These are phyloP conservation scores for Melopsittacus undulatus DNA, from an alignment of 2,797 vertebrate species.

Conservation along the genomic window DNA sequence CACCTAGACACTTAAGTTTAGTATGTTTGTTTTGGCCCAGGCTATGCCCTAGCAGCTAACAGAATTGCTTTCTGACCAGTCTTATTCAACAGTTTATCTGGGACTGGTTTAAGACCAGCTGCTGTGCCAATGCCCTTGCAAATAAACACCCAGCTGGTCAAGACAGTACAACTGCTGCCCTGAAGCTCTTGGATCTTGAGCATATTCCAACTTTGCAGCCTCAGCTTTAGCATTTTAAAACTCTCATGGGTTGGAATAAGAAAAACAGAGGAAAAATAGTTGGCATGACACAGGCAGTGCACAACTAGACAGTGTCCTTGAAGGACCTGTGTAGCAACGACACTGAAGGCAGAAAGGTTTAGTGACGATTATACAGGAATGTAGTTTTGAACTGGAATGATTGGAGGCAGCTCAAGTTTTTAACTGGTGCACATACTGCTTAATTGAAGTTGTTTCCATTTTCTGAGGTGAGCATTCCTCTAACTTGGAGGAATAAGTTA, in stretches of 20 bases:
- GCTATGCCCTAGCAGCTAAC: neutral
- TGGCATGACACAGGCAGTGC: neutral
- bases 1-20: neutral
- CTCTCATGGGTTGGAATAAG: neutral
- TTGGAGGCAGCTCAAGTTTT: accelerated
- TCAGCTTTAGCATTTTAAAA: neutral
- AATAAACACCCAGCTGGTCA: neutral
- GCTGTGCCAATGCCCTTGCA: neutral
- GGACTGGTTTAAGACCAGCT: neutral
- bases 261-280: neutral
- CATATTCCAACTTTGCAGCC: neutral
- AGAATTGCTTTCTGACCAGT: neutral
- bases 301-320: neutral
- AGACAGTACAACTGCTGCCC: neutral
- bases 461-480: neutral
- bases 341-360: neutral
- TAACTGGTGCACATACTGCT: accelerated
- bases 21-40: neutral
- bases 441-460: neutral
- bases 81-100: neutral
- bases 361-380: neutral
- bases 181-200: neutral
- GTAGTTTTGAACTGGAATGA: neutral
- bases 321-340: neutral
- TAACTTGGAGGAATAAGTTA: accelerated